Evolutionary conservation across 2,797 vertebrate genomes (phyloP).

Genomic region (Enteromius radiatus): DNA sequence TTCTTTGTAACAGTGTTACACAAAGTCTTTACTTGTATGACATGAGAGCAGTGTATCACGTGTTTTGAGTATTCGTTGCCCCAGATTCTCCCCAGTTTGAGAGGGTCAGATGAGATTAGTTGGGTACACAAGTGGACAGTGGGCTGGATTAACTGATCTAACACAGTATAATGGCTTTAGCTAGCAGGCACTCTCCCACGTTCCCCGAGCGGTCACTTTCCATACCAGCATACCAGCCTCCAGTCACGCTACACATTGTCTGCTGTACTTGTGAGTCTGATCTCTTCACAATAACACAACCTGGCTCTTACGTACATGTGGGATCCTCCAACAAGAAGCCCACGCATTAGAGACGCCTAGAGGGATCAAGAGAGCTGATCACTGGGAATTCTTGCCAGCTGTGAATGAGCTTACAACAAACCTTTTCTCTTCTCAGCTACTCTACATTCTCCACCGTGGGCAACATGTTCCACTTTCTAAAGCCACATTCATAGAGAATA

Average conservation of each 20-base stretch:
- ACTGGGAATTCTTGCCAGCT: conserved; percentile 62
- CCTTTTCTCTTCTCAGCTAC: conserved; percentile 3
- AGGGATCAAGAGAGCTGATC: conserved; percentile 66
- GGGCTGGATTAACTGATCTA: conserved; percentile 70
- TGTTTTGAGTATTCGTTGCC: conserved; percentile 54
- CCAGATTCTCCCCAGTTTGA: conserved; percentile 59
- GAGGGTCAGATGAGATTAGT: conserved; percentile 69
- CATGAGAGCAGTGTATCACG: conserved; percentile 38
- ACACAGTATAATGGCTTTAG: conserved; percentile 36
- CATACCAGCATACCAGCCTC: conserved; percentile 61
- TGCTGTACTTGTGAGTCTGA: conserved; percentile 58
- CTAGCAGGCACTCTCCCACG: conserved; percentile 55
- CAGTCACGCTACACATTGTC: conserved; percentile 77
- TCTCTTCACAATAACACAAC: conserved; percentile 73
- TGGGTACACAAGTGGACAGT: conserved; percentile 67
- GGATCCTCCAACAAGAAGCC: conserved; percentile 64
- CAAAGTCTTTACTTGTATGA: not conserved
- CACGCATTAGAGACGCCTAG: conserved; percentile 28
- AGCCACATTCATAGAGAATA: conserved; percentile 58
- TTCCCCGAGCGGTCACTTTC: conserved; percentile 56
- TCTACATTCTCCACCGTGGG: not conserved
- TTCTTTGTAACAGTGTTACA: not conserved
- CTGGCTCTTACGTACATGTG: conserved; percentile 66
- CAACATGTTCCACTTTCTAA: conserved; percentile 42
- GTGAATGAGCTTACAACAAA: conserved; percentile 54